Base-by-base conservation (phyloP, 2,888 invertebrate species). In the Drosophila sordidula region DNA sequence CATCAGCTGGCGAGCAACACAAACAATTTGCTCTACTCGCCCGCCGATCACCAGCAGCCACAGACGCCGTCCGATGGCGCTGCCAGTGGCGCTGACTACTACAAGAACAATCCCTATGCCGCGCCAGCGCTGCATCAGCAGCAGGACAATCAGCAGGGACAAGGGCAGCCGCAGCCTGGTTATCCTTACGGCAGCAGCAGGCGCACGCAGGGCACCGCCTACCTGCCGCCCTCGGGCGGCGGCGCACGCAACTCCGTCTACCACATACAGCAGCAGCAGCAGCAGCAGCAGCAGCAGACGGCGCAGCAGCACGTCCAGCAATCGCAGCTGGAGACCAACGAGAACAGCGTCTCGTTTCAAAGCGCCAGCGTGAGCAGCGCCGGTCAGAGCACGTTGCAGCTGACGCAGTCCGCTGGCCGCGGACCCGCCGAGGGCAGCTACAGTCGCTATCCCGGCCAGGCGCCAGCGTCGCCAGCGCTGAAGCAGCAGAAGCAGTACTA, bases 41-140 rank as follows among this genome's bases (percentile, higher is more conserved):
- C 93, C 50, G 91, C 90, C 52, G 92, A 91, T 52, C 92, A 74
- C 63, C 82, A 34, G 65, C 84, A 54, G 14, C 73, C 18, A 4
- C 41, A 12, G 16, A 38, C 26, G 26, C 44, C 80, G 4, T 0
- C 12, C 34, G 34, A 34, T 12, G 12, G 34, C 34, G 34, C 34
- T 12, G 90, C 8, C 29, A 39, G 54, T 2, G 18, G 45, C 14
- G 62, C 86, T 1, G 90, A 91, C 16, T 92, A 89, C 68, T 92
- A 89, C 46, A 92, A 92, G 75, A 93, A 92, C 67, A 91, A 92
- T 88, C 92, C 92, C 18, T 92, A 92, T 71, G 87, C 90, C 16
- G 84, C 90, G 6, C 92, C 92, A n/a, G 88, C 86, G 56, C 51
- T 76, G 67, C 86, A 87, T 50, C 85, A 82, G 25, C 81, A 75